phyloP scores from a whole-genome alignment of 2,888 invertebrate species.

The Auanema sp. region DNA sequence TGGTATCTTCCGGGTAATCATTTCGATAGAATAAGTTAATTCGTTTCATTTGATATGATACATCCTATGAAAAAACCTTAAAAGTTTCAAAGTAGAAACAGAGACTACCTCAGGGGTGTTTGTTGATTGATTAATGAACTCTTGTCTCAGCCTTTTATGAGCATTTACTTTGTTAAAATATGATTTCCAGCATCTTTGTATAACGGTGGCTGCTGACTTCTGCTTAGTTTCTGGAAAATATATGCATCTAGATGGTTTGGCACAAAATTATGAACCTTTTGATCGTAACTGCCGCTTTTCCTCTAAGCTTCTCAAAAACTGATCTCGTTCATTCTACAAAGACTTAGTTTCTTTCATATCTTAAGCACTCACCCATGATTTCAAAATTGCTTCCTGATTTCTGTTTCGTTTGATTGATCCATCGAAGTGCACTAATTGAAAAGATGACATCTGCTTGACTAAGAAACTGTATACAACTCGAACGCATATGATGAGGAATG shows the following conservation, averaged over 20 bases:
- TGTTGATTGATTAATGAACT: slow-evolving; percentile 5
- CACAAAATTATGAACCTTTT: slow-evolving; percentile 3
- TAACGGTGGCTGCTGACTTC: slow-evolving; percentile 6
- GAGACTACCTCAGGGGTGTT: background rate
- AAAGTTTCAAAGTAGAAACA: background rate
- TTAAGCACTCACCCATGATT: slow-evolving; percentile 25
- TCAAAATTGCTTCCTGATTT: slow-evolving; percentile 41
- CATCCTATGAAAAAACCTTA: background rate
- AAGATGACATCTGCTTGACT: slow-evolving; percentile 31
- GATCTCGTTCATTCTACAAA: slow-evolving; percentile 33
- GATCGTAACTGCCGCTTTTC: slow-evolving; percentile 8
- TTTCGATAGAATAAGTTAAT: background rate
- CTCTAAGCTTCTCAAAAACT: slow-evolving; percentile 24
- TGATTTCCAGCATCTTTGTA: slow-evolving; percentile 3
- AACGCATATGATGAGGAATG: slow-evolving; percentile 1
- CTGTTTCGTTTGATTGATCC: slow-evolving; percentile 29
- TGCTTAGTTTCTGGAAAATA: slow-evolving; percentile 14
- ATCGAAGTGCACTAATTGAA: slow-evolving; percentile 26
- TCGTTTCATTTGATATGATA: background rate
- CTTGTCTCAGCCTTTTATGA: slow-evolving; percentile 6
- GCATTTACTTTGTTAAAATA: background rate
- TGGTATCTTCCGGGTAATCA: too few relatives aligned
- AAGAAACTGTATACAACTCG: slow-evolving; percentile 1
- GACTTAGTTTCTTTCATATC: background rate
- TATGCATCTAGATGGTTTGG: background rate